Conservation (phyloP, 30 jellyfish, hydroid and myxozoan genomes). For the Aurelia sp. region DNA sequence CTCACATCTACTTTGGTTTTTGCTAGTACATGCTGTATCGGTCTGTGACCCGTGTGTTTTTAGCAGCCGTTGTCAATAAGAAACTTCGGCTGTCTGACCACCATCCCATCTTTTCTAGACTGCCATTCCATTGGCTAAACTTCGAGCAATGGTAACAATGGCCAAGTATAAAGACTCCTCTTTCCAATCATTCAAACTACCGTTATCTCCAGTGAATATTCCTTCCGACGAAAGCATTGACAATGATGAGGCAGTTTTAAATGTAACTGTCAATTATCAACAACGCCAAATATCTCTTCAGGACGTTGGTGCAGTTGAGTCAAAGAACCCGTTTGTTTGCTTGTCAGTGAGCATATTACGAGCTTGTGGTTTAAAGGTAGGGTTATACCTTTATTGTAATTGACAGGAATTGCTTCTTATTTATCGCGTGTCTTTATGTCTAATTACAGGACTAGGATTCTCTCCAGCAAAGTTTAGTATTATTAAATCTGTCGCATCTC, state of each 20-base stretch:
- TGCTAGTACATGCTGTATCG: too few relatives aligned
- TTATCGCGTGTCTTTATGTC: too few relatives aligned
- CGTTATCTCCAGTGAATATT: conserved; percentile 34
- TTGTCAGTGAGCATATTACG: conserved; percentile 71
- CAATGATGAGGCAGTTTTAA: conserved; percentile 27
- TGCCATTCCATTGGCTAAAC: conserved; percentile 65
- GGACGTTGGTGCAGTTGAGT: not conserved
- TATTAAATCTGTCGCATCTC: too few relatives aligned
- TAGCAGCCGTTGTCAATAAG: too few relatives aligned
- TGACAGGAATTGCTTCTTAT: not conserved
- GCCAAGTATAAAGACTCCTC: conserved; percentile 26
- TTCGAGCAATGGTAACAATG: conserved; percentile 81
- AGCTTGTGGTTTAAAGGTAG: conserved; percentile 92
- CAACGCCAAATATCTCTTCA: not conserved
- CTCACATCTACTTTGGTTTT: too few relatives aligned
- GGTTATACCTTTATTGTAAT: not conserved
- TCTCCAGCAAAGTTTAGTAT: too few relatives aligned
- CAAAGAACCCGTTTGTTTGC: conserved; percentile 58
- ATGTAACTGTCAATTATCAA: conserved; percentile 64
- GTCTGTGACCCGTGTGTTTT: too few relatives aligned
- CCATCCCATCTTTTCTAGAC: conserved; percentile 41
- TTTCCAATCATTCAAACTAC: conserved; percentile 64
- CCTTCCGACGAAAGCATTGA: not conserved
- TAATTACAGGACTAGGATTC: too few relatives aligned
- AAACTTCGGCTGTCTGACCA: too few relatives aligned